These are phyloP conservation scores for Anthonomus grandis DNA, from an alignment of 1,140 invertebrate species.

Conservation along the genomic window DNA sequence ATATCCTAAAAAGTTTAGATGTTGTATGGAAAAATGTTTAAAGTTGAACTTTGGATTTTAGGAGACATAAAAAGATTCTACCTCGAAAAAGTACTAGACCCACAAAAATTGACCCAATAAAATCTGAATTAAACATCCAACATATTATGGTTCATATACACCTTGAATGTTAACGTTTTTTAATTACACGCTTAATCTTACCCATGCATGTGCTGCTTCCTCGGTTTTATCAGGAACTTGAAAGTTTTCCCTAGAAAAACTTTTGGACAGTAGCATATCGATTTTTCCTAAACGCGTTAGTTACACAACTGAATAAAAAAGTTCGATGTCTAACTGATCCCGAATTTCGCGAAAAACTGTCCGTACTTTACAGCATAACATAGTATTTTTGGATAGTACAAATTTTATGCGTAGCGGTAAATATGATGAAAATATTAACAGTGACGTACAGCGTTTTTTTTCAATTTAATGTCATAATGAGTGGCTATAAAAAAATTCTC, in stretches of 20 bases:
- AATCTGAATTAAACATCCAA: too few species aligned
- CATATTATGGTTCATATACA: too few species aligned
- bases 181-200: too few species aligned
- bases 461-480: not conserved
- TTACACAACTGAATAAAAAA: not conserved
- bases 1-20: too few species aligned
- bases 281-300: not conserved
- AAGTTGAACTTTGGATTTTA: too few species aligned
- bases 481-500: not conserved
- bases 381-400: constrained; percentile 8
- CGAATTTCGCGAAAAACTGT: constrained; percentile 26
- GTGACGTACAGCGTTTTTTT: not conserved
- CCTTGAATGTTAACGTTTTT: too few species aligned
- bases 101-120: too few species aligned
- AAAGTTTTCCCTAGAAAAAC: constrained; percentile 33
- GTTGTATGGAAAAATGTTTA: too few species aligned
- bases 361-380: not conserved
- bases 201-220: constrained; percentile 40
- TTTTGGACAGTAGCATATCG: constrained; percentile 38
- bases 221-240: constrained; percentile 21
- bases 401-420: constrained; percentile 1
- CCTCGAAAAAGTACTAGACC: too few species aligned
- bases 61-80: too few species aligned
- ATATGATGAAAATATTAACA: constrained; percentile 3
- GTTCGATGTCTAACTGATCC: constrained; percentile 14